Base-by-base conservation (phyloP, 2,113 vertebrate species). In the Melanocharis versteri region DNA sequence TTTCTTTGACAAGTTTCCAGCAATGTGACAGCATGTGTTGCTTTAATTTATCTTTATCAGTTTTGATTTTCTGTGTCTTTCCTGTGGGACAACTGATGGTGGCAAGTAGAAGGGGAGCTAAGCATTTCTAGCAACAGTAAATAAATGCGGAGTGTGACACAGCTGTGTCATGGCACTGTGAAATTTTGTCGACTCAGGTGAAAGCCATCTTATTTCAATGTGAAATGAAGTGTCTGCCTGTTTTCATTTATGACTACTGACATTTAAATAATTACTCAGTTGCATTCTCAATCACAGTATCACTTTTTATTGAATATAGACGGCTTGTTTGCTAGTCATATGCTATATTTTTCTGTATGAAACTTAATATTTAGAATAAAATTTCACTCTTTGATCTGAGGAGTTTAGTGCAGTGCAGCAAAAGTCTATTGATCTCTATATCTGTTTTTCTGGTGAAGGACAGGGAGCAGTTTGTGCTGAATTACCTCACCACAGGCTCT, bases 21-120 rank as follows among this genome's bases (percentile, higher is more conserved):
- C 79, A 73, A 77, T 50, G 50, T 81, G 71, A 72, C 86, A 90
- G 76, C 79, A 77, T 77, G 60, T 72, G 76, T 93, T 93, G 48
- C 66, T 94, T 88, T 91, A 93, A 85, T 94, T 94, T 81, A 60
- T 91, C 60, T 93, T 83, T 90, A 83, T 83, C 75, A 57, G 85
- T 96, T 95, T 96, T 86, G 88, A 92, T 92, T 90, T 90, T 92
- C 61, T 70, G 26, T 85, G 57, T 61, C 66, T 85, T 94, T 94
- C 82, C 80, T 83, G 26, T 90, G 75, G 79, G 71, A 92, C 54
- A 83, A 31, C 53, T 90, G 72, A 76, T 61, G 2, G 13, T 51
- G 48, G 70, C 39, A 44, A 37, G 31, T 30, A 19, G 68, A 78
- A 85, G 15, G 54, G 48, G 35, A 35, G 18, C 33, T 78, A 54